Conservation (phyloP, 2,797 vertebrate genomes). For the Molothrus ater region DNA sequence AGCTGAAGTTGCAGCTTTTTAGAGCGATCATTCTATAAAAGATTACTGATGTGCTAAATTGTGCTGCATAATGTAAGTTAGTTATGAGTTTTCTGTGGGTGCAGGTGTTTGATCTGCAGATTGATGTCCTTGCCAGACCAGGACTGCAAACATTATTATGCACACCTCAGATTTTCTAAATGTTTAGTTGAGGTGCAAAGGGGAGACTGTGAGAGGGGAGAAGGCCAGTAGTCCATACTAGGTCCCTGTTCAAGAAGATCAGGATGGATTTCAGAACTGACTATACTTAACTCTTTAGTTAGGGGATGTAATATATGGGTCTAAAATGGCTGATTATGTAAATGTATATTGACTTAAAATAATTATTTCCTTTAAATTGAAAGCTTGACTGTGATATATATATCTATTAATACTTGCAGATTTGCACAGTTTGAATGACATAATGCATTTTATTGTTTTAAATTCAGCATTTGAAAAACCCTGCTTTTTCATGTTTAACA, state of each 20-base stretch:
- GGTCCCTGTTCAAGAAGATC: background rate
- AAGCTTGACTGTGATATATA: background rate
- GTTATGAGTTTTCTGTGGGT: background rate
- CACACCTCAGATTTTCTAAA: background rate
- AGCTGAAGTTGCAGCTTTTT: background rate
- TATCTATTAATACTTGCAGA: background rate
- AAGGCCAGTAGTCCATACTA: rapidly evolving
- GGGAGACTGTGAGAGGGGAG: background rate
- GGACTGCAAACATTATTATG: background rate
- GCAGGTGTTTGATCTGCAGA: background rate
- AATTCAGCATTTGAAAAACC: background rate
- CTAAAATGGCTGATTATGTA: background rate
- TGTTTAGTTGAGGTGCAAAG: background rate
- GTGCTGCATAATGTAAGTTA: background rate
- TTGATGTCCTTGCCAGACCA: background rate
- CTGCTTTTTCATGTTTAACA: background rate
- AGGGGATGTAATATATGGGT: background rate
- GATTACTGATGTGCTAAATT: background rate
- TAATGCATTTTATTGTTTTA: background rate
- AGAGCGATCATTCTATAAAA: background rate
- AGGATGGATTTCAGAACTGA: background rate
- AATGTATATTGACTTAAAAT: background rate
- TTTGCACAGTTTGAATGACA: background rate
- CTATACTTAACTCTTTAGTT: background rate
- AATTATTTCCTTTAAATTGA: background rate